A percentile compares a stretch with the other conserved stretches of the same genome.
phyloP scores from a whole-genome alignment of 2,113 vertebrate genomes.

The Rhynchomys soricoides region DNA sequence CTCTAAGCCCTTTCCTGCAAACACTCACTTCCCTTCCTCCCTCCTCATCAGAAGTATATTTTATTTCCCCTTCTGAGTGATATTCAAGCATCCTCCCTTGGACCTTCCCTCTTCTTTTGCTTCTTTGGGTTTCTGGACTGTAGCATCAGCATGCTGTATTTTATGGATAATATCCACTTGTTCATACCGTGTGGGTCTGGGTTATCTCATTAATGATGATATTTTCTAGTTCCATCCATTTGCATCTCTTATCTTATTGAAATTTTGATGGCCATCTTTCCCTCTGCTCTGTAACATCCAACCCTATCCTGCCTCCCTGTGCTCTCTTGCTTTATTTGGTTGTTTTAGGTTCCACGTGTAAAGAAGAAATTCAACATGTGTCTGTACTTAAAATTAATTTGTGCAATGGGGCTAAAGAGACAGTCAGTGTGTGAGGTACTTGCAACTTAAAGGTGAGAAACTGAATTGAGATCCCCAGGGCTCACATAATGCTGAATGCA shows the following conservation, averaged over 20 bases:
- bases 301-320: not conserved
- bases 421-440: not conserved
- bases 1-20: too few relatives aligned
- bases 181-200: too few relatives aligned
- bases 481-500: not conserved
- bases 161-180: too few relatives aligned
- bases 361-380: not conserved
- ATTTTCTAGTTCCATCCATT: too few relatives aligned
- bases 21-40: too few relatives aligned
- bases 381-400: not conserved
- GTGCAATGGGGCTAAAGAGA: not conserved
- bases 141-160: too few relatives aligned
- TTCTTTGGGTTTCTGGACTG: not conserved
- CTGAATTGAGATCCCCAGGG: not conserved
- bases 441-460: not conserved
- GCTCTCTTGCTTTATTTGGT: not conserved
- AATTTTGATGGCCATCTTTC: not conserved
- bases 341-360: not conserved
- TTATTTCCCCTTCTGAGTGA: not conserved
- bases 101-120: not conserved
- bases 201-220: too few relatives aligned
- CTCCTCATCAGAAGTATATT: too few relatives aligned
- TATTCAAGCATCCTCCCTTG: not conserved
- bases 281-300: not conserved
- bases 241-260: not conserved